These are phyloP conservation scores for Strigamia crassipes DNA, from an alignment of 2,888 invertebrate genomes.

Conservation along the genomic window DNA sequence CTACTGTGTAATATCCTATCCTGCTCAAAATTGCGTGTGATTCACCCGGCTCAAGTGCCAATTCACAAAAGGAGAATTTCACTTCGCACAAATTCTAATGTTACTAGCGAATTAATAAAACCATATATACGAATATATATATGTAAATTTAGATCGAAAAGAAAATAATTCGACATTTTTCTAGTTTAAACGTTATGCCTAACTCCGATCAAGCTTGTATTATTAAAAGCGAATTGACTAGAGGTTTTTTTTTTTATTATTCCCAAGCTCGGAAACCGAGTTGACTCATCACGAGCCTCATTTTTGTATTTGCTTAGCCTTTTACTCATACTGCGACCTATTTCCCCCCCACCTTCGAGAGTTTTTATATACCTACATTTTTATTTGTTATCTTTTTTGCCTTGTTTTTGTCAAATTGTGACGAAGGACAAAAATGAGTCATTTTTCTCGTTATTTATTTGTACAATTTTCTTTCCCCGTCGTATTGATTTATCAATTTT, in stretches of 20 bases:
- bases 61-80: not conserved
- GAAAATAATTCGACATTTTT: no score
- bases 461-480: not conserved
- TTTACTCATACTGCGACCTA: not conserved
- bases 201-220: not conserved
- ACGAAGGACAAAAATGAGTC: not conserved
- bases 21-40: slow-evolving; percentile 1
- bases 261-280: not conserved
- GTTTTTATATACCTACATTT: not conserved
- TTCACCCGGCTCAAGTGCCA: not conserved
- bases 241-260: not conserved
- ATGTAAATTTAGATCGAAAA: no score
- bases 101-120: not conserved
- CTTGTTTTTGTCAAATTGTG: not conserved
- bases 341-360: not conserved
- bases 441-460: not conserved
- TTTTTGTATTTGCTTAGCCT: slow-evolving; percentile 2
- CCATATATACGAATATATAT: no score
- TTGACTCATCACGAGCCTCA: slow-evolving; percentile 17
- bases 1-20: not conserved
- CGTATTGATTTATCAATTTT: not conserved
- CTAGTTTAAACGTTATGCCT: no score
- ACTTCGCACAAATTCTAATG: not conserved
- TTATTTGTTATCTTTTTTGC: not conserved
- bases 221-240: not conserved